Conservation (phyloP, 1,140 invertebrate species). For the Amphibalanus amphitrite region DNA sequence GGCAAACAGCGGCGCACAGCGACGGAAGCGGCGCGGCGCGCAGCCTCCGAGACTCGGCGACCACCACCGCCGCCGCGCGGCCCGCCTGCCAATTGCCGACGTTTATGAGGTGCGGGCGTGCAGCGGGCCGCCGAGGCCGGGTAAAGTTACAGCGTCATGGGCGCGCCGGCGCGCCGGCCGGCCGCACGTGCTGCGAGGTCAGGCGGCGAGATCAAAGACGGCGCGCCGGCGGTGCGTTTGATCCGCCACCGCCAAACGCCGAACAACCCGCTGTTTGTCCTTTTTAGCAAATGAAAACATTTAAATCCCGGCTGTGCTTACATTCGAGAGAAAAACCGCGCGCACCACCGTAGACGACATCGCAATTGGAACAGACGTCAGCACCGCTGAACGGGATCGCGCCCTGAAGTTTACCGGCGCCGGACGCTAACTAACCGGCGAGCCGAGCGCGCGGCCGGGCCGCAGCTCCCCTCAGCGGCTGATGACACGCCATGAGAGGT, state of each 20-base stretch:
- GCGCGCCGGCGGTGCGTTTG: neutral
- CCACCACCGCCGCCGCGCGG: too few species aligned
- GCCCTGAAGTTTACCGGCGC: too few species aligned
- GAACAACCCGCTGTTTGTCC: neutral
- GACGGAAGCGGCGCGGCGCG: too few species aligned
- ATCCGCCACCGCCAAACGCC: neutral
- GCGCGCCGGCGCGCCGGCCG: too few species aligned
- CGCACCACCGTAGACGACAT: too few species aligned
- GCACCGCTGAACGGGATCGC: too few species aligned
- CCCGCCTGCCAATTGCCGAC: neutral
- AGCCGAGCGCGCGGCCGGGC: too few species aligned
- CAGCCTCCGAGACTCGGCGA: neutral
- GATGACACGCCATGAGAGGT: too few species aligned
- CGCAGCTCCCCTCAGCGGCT: too few species aligned
- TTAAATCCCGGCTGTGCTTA: neutral
- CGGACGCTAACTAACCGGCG: too few species aligned
- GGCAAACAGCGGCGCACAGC: neutral
- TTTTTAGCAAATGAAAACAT: constrained; percentile 2
- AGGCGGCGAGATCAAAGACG: neutral
- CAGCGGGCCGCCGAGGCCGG: too few species aligned
- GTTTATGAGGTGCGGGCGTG: neutral
- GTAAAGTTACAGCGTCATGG: neutral
- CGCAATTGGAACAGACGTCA: too few species aligned
- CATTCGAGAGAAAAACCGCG: neutral
- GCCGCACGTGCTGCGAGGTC: neutral